Base-by-base conservation (phyloP, 2,797 vertebrate species). In the Morus bassanus region DNA sequence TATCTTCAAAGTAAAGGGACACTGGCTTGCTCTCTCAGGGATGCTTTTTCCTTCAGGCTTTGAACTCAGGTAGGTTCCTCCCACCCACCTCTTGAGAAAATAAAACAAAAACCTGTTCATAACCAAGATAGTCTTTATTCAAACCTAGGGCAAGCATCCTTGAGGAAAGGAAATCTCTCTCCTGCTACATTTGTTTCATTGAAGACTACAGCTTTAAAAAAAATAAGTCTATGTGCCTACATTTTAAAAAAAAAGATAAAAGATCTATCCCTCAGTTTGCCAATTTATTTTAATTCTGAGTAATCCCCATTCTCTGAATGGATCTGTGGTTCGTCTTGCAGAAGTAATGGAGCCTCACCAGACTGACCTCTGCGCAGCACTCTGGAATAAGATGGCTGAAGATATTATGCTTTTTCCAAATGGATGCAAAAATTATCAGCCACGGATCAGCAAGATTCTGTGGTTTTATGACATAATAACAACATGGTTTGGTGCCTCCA, bases 1-100 rank as follows among this genome's bases (percentile, higher is more conserved):
- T 76, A 3, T 72, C 80, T 96, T 92, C 94, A 95, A 91, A 91
- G 83, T 37, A 68, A 83, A 91, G 37, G 82, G 61, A 79, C 45
- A 35, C 46, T 67, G 54, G 33, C 67, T 81, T 69, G 74, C 59
- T 83, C 75, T 91, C 69, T 79, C 80, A 65, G 69, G 79, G 50
- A 87, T 61, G 59, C 35, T 78, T 89, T 90, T 84, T 69, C 74
- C 90, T 92, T 81, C 59, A 92, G 68, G 74, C 77, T 93, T 86
- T 73, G 88, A 73, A 76, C n/a, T 59, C 15, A 87, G 75, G 53
- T 23, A 90, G 68, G 59, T 72, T 87, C n/a, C 67, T 78, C 53
- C 68, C 51, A 46, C 73, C 16, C 65, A 68, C n/a, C 45, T 48
- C 46, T 19, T 35, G 67, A 73, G 56, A 63, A 74, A 68, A 86